Conservation (phyloP, 2,113 vertebrate species). For the Formicarius rufipectus region DNA sequence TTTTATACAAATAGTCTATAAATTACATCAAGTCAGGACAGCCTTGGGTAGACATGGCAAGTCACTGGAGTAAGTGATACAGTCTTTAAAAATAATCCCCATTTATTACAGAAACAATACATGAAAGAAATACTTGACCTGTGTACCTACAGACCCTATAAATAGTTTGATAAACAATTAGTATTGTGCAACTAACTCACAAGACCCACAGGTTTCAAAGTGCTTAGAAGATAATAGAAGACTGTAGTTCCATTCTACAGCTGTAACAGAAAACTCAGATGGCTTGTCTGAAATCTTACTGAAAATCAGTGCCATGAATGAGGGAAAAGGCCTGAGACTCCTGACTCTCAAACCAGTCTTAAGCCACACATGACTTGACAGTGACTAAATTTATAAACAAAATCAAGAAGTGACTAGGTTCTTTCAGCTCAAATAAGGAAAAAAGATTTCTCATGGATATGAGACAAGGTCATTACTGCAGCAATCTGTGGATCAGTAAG, state of each 20-base stretch:
- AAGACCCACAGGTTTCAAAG: neutral
- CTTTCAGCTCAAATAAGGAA: neutral
- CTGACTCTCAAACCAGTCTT: neutral
- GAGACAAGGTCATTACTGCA: neutral
- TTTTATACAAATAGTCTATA: neutral
- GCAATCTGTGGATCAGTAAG: neutral
- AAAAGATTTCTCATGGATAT: neutral
- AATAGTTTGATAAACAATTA: neutral
- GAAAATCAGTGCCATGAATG: neutral
- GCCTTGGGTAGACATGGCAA: neutral
- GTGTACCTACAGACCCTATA: neutral
- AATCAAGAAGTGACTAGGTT: neutral
- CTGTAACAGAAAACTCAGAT: neutral
- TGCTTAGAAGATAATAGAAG: neutral
- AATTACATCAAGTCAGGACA: neutral
- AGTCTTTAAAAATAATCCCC: conserved; percentile 10
- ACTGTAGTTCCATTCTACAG: neutral
- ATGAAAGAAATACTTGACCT: neutral
- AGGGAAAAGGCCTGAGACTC: neutral
- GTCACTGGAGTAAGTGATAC: neutral
- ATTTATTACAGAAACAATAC: conserved; percentile 46
- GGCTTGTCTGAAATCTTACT: neutral
- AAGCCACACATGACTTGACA: neutral
- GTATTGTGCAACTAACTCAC: neutral
- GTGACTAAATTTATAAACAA: neutral